Evolutionary conservation across 1,140 invertebrate species (phyloP).

Genomic region (Lepidurus apus): DNA sequence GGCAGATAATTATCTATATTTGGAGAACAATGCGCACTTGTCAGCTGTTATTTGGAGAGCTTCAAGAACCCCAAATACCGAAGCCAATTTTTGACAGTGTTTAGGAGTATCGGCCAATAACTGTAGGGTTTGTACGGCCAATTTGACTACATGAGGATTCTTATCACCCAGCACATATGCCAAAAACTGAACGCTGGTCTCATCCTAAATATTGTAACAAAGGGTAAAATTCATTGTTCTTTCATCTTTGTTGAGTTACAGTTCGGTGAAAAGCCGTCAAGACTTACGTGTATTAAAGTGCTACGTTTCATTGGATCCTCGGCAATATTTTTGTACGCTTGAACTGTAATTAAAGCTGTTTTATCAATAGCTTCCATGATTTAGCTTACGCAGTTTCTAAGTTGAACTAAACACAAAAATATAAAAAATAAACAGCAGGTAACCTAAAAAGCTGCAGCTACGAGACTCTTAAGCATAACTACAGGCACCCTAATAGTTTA

Average conservation of each 20-base stretch:
- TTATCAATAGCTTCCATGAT: conserved; percentile 33
- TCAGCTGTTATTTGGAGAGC: conserved; percentile 38
- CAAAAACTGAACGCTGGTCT: conserved; percentile 39
- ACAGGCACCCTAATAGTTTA: not conserved
- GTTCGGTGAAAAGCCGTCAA: not conserved
- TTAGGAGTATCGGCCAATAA: conserved; percentile 36
- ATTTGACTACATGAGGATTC: conserved; percentile 35
- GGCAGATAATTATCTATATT: conserved; percentile 2
- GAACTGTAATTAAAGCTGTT: conserved; percentile 38
- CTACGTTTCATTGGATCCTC: conserved; percentile 36
- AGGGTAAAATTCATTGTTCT: not conserved
- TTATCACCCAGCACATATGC: conserved; percentile 39
- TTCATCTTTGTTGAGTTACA: not conserved
- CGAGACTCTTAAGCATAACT: not conserved
- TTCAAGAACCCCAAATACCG: conserved; percentile 39
- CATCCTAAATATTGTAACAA: conserved; percentile 35
- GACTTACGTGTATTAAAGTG: conserved; percentile 37
- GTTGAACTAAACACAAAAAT: not conserved
- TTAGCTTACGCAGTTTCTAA: not conserved
- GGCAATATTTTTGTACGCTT: conserved; percentile 38
- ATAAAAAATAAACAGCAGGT: not conserved
- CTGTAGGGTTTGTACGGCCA: conserved; percentile 37
- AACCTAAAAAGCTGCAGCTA: not conserved
- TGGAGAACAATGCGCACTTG: conserved; percentile 27
- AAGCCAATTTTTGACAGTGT: conserved; percentile 37